Base-by-base conservation (phyloP, 1,140 invertebrate genomes). In the Rhyacophila brunnea region DNA sequence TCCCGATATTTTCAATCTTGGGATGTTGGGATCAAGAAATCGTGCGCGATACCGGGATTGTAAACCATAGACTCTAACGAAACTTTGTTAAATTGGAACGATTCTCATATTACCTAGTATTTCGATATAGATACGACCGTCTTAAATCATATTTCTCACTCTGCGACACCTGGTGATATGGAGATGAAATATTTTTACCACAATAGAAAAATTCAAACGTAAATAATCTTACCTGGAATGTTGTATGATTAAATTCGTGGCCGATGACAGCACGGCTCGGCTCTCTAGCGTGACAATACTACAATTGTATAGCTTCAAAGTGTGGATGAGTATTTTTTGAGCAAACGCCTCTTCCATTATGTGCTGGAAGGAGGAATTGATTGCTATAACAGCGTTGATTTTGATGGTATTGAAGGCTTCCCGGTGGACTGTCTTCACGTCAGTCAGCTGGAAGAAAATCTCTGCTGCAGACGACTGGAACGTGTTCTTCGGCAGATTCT, bases 371-470 rank as follows among this genome's bases (percentile, higher is more conserved):
- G 81, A 79, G 15, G 83, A 82, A 67, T 88, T 84, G 42, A 79
- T 76, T 11, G 88, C 81, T 52, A 74, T 74, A 2, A 91, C 79
- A 40, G 77, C 75, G 58, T 80, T 79, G 47, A 88, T 84, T 20
- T 79, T 79, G 56, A 83, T 81, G 0, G 86, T 83, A 35, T 79
- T 81, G 67, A 91, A 89, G 1, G 87, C 86, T 6, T 84, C 78
- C 28, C 77, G 70, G 1, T 75, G 73, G 13, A 90, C 81, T 1
- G 70, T 72, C 17, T 74, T 70, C 1, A 87, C 81, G 58, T 74
- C 72, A 11, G 84, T 78, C 52, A 81, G 73, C 32, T 79, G 74
- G 69, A 91, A 80, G 10, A 72, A 72, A 35, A 91, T 78, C 44
- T 83, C 80, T 0, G 83, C 82, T 6, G 83, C 78, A 1, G 80